Base-by-base conservation (phyloP, 1,140 invertebrate species). In the Colletes gigas region DNA sequence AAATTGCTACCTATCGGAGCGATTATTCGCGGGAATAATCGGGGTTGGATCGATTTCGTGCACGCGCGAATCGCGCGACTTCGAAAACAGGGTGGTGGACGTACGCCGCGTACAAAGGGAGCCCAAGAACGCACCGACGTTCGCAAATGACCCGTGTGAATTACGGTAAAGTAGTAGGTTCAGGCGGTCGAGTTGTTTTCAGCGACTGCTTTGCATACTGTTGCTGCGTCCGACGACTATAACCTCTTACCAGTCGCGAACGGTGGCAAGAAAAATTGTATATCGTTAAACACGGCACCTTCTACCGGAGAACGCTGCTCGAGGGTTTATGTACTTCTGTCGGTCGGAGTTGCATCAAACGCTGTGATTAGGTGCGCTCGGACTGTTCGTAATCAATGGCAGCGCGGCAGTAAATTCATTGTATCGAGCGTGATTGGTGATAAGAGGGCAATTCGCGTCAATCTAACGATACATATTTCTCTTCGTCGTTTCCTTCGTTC, bases 141-240 rank as follows among this genome's bases (percentile, higher is more conserved):
- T 57, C 78, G 62, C 78, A 68, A 80, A 80, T 67, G 78, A 80
- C 63, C 70, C 78, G 52, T 55, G 78, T 72, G 78, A 75, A 80
- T 80, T 75, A 74, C 44, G 21, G 15, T 17, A 60, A 80, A 80
- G 71, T 68, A 52, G 69, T 55, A 65, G 70, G 73, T 79, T 65
- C 77, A 39, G 41, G 17, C 19, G 77, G 41, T 15, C 30, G 68
- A 71, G 75, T 71, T 74, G 82, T 85, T 84, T 85, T 80, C 84
- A 79, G 69, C 69, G 52, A 54, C 63, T 69, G 71, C 30, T 85
- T 85, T 82, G 84, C 83, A 84, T 85, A 82, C 73, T 54, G 54
- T 55, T 47, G 63, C 63, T n/a, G 57, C 21, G 78, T 50, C 44
- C 84, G 77, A 84, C 74, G 68, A 83, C 72, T 19, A 69, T 78